Evolutionary conservation across 2,113 vertebrate genomes (phyloP).

Genomic region (Crotophaga sulcirostris): DNA sequence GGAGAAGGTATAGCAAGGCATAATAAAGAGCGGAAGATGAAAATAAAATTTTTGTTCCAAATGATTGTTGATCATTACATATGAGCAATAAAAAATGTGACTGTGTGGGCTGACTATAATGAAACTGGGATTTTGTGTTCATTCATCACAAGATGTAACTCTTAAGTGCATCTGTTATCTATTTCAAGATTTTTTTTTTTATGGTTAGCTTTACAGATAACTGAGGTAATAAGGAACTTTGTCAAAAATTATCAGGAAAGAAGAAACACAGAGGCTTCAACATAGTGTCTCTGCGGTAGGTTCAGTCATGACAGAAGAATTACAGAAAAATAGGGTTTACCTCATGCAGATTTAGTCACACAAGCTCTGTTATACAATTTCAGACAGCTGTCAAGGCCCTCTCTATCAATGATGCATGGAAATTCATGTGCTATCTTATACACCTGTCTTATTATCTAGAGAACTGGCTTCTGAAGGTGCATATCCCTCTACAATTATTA

Average conservation of each 20-base stretch:
- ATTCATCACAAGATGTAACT: conserved; percentile 54
- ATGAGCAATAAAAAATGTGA: conserved; percentile 64
- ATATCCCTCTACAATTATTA: background rate
- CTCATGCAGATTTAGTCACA: background rate
- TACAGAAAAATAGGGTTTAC: background rate
- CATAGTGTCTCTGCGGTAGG: rapidly evolving
- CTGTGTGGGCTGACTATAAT: conserved; percentile 50
- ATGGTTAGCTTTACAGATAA: background rate
- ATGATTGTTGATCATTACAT: conserved; percentile 30
- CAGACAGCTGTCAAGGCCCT: rapidly evolving
- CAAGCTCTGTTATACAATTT: background rate
- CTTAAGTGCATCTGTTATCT: conserved; percentile 44
- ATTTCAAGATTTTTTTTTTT: conserved; percentile 18
- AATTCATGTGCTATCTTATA: background rate
- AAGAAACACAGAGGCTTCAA: background rate
- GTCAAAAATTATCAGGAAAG: background rate
- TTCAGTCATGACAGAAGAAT: background rate
- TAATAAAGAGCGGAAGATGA: background rate
- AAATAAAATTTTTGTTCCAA: background rate
- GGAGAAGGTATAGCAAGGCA: background rate
- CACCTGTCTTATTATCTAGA: background rate
- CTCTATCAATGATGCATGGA: background rate
- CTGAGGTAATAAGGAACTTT: background rate
- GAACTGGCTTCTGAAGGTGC: background rate
- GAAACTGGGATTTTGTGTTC: conserved; percentile 45